Conservation (phyloP, 2,113 vertebrate genomes). For the Rallus limicola region DNA sequence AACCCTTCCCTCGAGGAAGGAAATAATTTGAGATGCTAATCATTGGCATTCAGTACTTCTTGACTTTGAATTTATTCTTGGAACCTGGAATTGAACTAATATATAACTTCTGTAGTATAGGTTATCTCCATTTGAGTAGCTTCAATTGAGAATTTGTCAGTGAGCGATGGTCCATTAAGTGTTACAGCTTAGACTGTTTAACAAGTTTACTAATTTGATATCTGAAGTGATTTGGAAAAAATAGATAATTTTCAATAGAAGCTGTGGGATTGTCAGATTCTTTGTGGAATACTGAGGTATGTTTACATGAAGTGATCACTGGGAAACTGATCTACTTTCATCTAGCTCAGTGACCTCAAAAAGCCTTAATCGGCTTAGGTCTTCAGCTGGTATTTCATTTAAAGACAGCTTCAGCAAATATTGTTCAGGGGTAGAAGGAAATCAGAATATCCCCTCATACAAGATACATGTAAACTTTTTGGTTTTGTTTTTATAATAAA, state of each 20-base stretch:
- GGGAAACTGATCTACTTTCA: slow-evolving; percentile 30
- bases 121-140: background rate
- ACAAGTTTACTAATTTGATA: background rate
- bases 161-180: background rate
- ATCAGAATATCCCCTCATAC: background rate
- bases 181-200: background rate
- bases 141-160: background rate
- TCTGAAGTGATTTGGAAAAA: background rate
- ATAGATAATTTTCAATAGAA: background rate
- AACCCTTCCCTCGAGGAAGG: background rate
- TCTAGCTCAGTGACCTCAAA: slow-evolving; percentile 61
- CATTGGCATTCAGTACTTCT: background rate
- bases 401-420: slow-evolving; percentile 29
- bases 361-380: slow-evolving; percentile 65
- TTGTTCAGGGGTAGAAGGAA: background rate
- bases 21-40: background rate
- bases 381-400: slow-evolving; percentile 45
- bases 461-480: background rate
- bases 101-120: background rate
- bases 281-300: background rate
- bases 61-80: background rate
- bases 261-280: background rate
- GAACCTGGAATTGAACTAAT: background rate
- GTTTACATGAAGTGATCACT: background rate
- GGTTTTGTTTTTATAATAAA: background rate